Conservation (phyloP, 2,797 vertebrate genomes). For the Helarctos malayanus region DNA sequence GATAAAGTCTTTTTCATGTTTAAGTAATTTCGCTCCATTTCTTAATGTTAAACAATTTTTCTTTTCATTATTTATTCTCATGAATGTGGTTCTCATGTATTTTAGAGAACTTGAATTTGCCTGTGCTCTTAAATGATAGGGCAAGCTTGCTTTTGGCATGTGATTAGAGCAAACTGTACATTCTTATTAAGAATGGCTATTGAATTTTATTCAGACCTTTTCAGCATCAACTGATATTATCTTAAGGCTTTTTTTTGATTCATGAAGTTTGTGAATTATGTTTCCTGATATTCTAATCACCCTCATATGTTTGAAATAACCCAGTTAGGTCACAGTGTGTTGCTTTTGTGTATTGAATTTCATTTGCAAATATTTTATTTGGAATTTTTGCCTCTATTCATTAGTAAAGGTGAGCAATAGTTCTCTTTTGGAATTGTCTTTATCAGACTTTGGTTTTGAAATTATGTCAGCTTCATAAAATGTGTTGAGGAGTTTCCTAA, state of each 20-base stretch:
- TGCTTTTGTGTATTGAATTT: neutral
- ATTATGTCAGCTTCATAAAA: conserved; percentile 3
- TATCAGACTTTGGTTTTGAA: neutral
- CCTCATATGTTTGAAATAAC: neutral
- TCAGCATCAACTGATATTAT: neutral
- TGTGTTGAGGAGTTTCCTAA: neutral
- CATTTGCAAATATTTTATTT: neutral
- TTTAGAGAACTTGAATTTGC: neutral
- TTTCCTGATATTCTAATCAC: neutral
- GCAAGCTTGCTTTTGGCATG: neutral
- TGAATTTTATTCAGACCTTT: neutral
- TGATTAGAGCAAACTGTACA: neutral
- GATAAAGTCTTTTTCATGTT: neutral
- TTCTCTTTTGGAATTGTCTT: neutral
- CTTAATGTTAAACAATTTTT: neutral
- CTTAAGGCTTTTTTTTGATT: neutral
- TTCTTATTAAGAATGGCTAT: neutral
- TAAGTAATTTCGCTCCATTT: neutral
- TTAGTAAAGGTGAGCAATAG: neutral
- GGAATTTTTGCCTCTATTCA: neutral
- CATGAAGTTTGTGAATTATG: neutral
- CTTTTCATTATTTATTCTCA: neutral
- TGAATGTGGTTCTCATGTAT: neutral
- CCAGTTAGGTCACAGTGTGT: neutral
- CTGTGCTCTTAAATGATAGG: neutral